These are phyloP conservation scores for Cheilosia pagana DNA, from an alignment of 2,888 invertebrate genomes.

Conservation along the genomic window DNA sequence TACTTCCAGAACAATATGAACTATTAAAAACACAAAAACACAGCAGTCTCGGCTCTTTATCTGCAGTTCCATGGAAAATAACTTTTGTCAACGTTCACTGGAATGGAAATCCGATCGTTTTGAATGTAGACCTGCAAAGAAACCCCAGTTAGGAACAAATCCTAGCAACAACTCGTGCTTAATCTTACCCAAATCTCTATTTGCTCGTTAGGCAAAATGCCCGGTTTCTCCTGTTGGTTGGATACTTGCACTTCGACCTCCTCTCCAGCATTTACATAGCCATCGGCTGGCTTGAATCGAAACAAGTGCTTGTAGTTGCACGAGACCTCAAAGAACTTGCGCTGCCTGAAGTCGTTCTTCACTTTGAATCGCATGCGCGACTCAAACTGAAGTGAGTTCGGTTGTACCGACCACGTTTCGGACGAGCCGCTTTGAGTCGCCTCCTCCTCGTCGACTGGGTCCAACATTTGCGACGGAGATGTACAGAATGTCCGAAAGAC, in stretches of 20 bases:
- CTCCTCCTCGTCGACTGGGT: constrained; percentile 78
- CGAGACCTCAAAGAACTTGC: constrained; percentile 80
- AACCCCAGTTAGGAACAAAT: not conserved
- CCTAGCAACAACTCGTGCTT: not conserved
- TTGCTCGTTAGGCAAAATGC: constrained; percentile 71
- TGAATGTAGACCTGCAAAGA: constrained; percentile 79
- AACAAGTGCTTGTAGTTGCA: constrained; percentile 79
- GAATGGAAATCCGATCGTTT: constrained; percentile 81
- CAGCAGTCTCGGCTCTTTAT: not conserved
- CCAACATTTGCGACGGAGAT: constrained; percentile 79
- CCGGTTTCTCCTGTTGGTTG: constrained; percentile 50
- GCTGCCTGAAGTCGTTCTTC: constrained; percentile 78
- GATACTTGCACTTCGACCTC: constrained; percentile 76
- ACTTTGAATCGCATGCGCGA: constrained; percentile 73
- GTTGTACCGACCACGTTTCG: constrained; percentile 79
- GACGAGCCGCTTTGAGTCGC: constrained; percentile 71
- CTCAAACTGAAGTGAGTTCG: constrained; percentile 77
- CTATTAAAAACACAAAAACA: not conserved
- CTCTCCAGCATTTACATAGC: constrained; percentile 79
- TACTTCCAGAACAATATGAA: no score
- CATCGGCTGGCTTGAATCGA: constrained; percentile 79
- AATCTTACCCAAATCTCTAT: constrained; percentile 78
- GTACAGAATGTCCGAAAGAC: constrained; percentile 81
- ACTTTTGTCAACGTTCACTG: constrained; percentile 77
- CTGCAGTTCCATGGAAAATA: constrained; percentile 62